Conservation (phyloP, 1,140 invertebrate species). For the Colletes latitarsis region DNA sequence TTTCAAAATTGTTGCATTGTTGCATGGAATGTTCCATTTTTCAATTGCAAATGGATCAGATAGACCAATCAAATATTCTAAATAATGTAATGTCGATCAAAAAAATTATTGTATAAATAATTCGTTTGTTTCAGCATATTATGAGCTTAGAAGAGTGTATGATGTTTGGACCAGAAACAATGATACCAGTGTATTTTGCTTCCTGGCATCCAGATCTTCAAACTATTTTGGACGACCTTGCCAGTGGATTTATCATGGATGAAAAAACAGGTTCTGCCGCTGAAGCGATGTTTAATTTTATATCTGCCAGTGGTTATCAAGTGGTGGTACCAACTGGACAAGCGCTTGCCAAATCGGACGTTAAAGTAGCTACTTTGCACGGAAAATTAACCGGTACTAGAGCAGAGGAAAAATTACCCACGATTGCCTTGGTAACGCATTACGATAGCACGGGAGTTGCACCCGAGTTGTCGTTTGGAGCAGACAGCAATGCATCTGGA, state of each 20-base stretch:
- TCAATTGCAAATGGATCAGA: no score
- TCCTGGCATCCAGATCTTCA: constrained; percentile 88
- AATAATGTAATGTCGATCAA: no score
- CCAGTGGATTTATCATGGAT: constrained; percentile 81
- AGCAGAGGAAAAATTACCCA: constrained; percentile 90
- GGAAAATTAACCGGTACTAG: constrained; percentile 93
- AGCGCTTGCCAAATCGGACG: constrained; percentile 87
- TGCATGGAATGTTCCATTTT: no score
- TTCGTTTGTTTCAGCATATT: constrained; percentile 84
- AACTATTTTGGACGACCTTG: constrained; percentile 89
- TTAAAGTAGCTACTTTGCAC: constrained; percentile 91
- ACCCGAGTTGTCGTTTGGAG: constrained; percentile 91
- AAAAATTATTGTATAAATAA: no score
- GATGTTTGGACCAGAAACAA: constrained; percentile 87
- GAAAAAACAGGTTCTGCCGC: constrained; percentile 85
- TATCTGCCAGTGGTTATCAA: constrained; percentile 96
- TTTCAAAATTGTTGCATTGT: no score
- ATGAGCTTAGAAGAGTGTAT: constrained; percentile 91
- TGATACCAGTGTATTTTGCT: constrained; percentile 95
- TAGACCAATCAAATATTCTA: no score
- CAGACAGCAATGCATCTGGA: constrained; percentile 97
- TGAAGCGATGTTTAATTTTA: constrained; percentile 90
- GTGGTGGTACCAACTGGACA: constrained; percentile 88
- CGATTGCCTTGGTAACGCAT: constrained; percentile 94
- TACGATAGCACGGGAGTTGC: constrained; percentile 95